A percentile compares a stretch with the other conserved stretches of the same genome.
phyloP scores from a whole-genome alignment of 2,888 invertebrate genomes.

The Oscheius sp. region DNA sequence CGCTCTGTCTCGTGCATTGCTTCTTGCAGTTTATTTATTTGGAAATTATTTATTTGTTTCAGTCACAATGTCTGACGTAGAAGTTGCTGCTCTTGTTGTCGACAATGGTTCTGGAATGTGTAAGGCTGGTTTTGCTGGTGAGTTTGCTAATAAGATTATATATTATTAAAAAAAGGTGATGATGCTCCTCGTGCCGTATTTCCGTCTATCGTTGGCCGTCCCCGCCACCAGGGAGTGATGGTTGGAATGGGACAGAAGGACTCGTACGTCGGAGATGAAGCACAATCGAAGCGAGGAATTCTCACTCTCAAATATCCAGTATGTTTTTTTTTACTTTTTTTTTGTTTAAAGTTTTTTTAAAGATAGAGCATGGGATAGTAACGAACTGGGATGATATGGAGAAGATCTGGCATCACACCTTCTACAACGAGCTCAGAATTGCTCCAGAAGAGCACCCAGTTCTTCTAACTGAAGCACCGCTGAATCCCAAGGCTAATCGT shows the following conservation, averaged over 20 bases:
- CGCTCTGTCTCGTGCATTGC: too few species aligned
- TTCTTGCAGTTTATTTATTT: too few species aligned
- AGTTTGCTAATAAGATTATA: too few species aligned
- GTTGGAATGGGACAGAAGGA: constrained; percentile 76
- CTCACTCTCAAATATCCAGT: background rate
- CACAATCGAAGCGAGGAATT: constrained; percentile 78
- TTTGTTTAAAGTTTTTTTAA: constrained; percentile 93
- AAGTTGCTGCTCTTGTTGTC: constrained; percentile 80
- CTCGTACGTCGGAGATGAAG: constrained; percentile 76
- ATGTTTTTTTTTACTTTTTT: constrained; percentile 78
- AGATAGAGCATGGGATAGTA: constrained; percentile 94
- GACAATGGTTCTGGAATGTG: constrained; percentile 77
- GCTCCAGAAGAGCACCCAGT: constrained; percentile 95
- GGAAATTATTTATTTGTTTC: background rate
- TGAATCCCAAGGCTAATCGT: constrained; percentile 93
- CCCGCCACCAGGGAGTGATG: constrained; percentile 79
- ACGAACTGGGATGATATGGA: constrained; percentile 99
- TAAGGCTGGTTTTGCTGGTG: constrained; percentile 82
- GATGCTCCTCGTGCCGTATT: constrained; percentile 85
- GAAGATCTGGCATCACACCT: constrained; percentile 98
- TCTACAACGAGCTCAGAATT: constrained; percentile 96
- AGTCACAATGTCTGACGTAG: constrained; percentile 80
- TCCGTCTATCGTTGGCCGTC: constrained; percentile 83
- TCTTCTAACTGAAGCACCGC: constrained; percentile 89
- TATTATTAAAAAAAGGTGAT: too few species aligned